Evolutionary conservation across 2,113 vertebrate genomes (phyloP).

Genomic region (Podilymbus podiceps): DNA sequence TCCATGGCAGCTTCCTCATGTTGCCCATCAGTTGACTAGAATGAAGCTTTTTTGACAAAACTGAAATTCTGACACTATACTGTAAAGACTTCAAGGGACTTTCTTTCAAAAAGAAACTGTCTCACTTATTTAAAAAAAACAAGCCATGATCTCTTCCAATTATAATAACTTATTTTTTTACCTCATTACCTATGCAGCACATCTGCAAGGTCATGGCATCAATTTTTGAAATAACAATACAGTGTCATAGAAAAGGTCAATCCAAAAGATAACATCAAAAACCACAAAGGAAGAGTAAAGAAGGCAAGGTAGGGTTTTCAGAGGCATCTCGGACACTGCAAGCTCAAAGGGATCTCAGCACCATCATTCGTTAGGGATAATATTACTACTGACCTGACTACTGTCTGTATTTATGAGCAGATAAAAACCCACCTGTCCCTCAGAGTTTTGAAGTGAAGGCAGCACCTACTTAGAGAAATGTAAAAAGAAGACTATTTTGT

Average conservation of each 20-base stretch:
- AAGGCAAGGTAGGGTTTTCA: not conserved
- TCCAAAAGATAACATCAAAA: not conserved
- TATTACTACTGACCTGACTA: not conserved
- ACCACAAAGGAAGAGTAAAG: not conserved
- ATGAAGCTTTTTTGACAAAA: not conserved
- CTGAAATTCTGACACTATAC: not conserved
- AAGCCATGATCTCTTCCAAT: not conserved
- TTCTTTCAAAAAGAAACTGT: not conserved
- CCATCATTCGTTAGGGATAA: not conserved
- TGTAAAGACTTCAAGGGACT: not conserved
- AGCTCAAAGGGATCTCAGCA: not conserved
- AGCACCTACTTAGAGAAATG: not conserved
- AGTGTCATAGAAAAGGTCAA: not conserved
- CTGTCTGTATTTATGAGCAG: not conserved
- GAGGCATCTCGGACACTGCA: not conserved
- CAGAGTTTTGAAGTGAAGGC: not conserved
- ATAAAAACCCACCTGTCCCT: not conserved
- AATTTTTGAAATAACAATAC: not conserved
- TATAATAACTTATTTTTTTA: not conserved
- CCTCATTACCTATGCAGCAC: not conserved
- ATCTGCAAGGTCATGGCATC: not conserved
- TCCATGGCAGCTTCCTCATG: not conserved
- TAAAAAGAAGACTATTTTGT: not conserved
- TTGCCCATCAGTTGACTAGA: not conserved
- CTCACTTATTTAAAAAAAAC: not conserved